phyloP scores from a whole-genome alignment of 2,797 vertebrate genomes.

The Manis pentadactyla region DNA sequence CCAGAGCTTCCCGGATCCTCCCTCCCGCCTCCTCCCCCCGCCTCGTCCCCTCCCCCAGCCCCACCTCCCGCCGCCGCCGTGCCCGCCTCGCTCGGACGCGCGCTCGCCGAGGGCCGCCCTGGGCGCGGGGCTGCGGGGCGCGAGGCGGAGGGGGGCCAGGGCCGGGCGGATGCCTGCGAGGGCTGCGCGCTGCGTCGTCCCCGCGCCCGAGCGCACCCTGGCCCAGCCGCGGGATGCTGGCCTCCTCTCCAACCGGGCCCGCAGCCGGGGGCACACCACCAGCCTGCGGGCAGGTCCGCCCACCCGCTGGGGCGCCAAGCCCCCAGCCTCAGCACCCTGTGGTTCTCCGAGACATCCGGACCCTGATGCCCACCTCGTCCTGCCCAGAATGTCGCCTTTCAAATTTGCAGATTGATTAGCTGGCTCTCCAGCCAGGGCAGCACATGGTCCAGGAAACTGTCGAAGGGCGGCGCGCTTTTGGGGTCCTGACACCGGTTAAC shows the following conservation, averaged over 20 bases:
- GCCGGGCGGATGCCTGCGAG: accelerated
- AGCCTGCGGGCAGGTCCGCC: no score
- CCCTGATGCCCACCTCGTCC: not conserved
- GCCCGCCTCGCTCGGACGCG: not conserved
- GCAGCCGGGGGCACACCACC: no score
- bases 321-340: not conserved
- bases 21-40: conserved; percentile 13
- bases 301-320: no score
- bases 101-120: not conserved
- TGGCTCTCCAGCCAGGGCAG: not conserved
- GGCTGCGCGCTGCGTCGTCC: not conserved
- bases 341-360: no score
- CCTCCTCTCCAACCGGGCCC: no score
- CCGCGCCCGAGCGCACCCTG: not conserved
- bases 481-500: accelerated
- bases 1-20: conserved; percentile 64
- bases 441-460: accelerated
- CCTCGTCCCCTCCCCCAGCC: not conserved
- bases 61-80: not conserved
- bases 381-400: not conserved
- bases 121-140: not conserved
- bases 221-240: no score
- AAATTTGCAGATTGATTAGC: accelerated
- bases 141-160: not conserved
- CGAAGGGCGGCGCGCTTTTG: accelerated